Percentiles rank a stretch among this genome's conserved stretches.
These are phyloP conservation scores for Vanessa tameamea DNA, from an alignment of 1,140 invertebrate genomes.

Conservation along the genomic window DNA sequence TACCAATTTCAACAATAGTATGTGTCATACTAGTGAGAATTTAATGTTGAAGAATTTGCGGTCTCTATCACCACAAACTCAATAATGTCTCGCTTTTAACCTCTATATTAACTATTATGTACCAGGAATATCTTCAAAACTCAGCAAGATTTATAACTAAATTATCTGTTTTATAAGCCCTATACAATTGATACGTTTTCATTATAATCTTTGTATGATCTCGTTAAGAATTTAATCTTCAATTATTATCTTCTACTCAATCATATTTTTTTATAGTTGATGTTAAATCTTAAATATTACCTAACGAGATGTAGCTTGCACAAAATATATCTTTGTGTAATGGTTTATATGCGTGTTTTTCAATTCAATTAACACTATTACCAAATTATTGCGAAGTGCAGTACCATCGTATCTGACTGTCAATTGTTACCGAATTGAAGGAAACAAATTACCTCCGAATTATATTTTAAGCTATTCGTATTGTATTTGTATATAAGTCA, in stretches of 20 bases:
- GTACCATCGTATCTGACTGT: no score
- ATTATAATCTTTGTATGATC: background rate
- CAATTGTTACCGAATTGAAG: no score
- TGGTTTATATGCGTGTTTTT: no score
- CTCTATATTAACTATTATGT: background rate
- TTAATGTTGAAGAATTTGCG: slow-evolving; percentile 22
- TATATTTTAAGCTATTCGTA: no score
- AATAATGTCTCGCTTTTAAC: background rate
- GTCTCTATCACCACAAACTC: slow-evolving; percentile 18
- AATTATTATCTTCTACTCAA: background rate
- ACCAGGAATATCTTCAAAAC: background rate
- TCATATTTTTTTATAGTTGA: background rate
- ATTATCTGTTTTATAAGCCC: no score
- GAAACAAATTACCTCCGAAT: no score
- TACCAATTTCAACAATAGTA: background rate
- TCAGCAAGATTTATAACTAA: background rate
- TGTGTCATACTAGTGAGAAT: slow-evolving; percentile 16
- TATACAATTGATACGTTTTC: background rate
- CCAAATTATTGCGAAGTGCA: no score
- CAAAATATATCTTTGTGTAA: no score
- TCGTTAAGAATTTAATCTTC: background rate
- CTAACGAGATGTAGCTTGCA: no score
- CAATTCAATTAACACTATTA: no score
- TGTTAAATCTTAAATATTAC: no score
- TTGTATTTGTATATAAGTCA: no score